Evolutionary conservation across 2,797 vertebrate species (phyloP).

Genomic region (Phataginus tricuspis): DNA sequence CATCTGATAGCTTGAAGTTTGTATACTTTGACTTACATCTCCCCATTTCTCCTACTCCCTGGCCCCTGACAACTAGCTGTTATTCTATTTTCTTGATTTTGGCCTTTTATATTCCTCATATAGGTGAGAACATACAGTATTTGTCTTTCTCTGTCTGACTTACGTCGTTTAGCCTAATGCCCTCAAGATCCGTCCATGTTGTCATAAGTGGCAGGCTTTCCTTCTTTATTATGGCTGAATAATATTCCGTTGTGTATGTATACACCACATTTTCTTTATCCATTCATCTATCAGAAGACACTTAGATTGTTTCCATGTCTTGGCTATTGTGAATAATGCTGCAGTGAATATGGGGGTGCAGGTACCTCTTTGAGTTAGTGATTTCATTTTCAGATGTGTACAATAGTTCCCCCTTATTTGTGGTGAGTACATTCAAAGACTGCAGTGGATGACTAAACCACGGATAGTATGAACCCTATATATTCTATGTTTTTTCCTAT

Average conservation of each 20-base stretch:
- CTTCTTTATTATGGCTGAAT: background rate
- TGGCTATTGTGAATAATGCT: no score
- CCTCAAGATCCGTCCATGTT: background rate
- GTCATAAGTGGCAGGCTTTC: background rate
- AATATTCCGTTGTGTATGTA: background rate
- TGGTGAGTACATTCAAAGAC: background rate
- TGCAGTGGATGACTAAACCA: background rate
- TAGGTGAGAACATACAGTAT: background rate
- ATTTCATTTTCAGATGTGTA: background rate
- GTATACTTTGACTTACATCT: background rate
- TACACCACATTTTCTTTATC: background rate
- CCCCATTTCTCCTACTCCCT: background rate
- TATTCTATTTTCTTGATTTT: background rate
- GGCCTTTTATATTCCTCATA: background rate
- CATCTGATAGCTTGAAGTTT: background rate
- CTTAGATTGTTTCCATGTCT: background rate
- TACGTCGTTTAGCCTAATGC: background rate
- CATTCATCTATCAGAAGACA: background rate
- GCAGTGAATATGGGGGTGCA: no score
- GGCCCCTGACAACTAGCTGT: background rate
- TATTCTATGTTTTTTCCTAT: background rate
- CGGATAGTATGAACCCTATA: background rate
- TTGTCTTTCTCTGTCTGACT: background rate
- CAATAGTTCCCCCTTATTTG: background rate
- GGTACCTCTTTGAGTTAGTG: background rate